Evolutionary conservation across 2,797 vertebrate species (phyloP).

Genomic region (Eptatretus atami): DNA sequence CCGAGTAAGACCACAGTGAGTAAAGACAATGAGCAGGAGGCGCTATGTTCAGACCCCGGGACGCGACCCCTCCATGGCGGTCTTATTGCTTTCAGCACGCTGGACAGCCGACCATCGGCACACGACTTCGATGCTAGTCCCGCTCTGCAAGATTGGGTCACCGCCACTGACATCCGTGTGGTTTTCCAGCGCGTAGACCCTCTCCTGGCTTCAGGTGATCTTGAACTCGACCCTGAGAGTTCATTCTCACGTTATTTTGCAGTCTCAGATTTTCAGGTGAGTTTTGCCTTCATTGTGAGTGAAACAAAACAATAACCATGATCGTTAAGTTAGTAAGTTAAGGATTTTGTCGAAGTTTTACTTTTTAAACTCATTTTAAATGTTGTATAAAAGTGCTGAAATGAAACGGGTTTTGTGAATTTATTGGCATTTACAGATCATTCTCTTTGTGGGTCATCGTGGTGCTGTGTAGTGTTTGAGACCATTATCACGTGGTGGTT

Average conservation of each 20-base stretch:
- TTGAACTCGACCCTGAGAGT: conserved; percentile 10
- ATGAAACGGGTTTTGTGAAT: too few relatives aligned
- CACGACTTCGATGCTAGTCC: conserved; percentile 98
- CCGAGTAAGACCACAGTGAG: conserved; percentile 58
- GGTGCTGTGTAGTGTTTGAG: too few relatives aligned
- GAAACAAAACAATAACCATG: too few relatives aligned
- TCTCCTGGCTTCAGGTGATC: conserved; percentile 16
- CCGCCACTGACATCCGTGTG: conserved; percentile 87
- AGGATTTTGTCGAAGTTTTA: too few relatives aligned
- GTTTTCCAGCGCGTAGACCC: conserved; percentile 53
- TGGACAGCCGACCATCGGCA: conserved; percentile 78
- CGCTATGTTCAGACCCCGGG: conserved; percentile 84
- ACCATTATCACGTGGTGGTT: conserved; percentile 13
- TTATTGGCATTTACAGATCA: too few relatives aligned
- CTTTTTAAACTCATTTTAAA: too few relatives aligned
- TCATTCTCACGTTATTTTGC: not conserved
- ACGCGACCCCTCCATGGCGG: conserved; percentile 60
- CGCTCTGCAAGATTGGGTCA: conserved; percentile 97
- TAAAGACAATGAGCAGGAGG: conserved; percentile 95
- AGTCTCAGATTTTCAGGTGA: conserved; percentile 31
- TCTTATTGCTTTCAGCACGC: conserved; percentile 93
- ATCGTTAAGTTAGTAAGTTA: too few relatives aligned
- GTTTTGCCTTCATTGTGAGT: conserved; percentile 12
- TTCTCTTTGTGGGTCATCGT: too few relatives aligned
- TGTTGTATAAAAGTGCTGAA: too few relatives aligned